Evolutionary conservation across 2,797 vertebrate species (phyloP).

Genomic region (Centroberyx gerrardi): DNA sequence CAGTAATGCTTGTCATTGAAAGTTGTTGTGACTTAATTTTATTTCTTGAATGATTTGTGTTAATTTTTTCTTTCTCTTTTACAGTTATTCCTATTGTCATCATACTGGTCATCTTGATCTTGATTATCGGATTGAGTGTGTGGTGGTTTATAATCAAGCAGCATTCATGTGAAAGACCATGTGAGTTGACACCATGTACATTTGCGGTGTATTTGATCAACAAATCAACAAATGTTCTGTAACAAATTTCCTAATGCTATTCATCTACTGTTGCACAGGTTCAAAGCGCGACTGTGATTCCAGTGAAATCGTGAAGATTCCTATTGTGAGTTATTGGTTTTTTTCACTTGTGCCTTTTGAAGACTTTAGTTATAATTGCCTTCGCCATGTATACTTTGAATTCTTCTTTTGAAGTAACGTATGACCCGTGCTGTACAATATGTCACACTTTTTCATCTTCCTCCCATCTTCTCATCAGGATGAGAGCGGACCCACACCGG

Average conservation of each 20-base stretch:
- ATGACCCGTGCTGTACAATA: neutral
- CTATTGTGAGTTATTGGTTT: conserved; percentile 80
- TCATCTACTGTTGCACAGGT: conserved; percentile 61
- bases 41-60: neutral
- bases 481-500: conserved; percentile 75
- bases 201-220: neutral
- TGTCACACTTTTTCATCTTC: neutral
- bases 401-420: neutral
- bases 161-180: conserved; percentile 61
- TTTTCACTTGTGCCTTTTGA: neutral
- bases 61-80: neutral
- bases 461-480: conserved; percentile 60
- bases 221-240: neutral
- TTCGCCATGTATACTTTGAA: neutral
- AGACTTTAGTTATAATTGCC: neutral
- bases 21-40: fast-evolving
- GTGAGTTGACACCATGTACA: conserved; percentile 60
- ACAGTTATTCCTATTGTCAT: conserved; percentile 55
- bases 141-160: conserved; percentile 66
- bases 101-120: conserved; percentile 8
- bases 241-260: neutral
- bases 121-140: neutral
- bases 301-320: conserved; percentile 84
- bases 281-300: conserved; percentile 62
- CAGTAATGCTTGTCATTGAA: neutral